Evolutionary conservation across 2,113 vertebrate species (phyloP).

Genomic region (Nerophis lumbriciformis): DNA sequence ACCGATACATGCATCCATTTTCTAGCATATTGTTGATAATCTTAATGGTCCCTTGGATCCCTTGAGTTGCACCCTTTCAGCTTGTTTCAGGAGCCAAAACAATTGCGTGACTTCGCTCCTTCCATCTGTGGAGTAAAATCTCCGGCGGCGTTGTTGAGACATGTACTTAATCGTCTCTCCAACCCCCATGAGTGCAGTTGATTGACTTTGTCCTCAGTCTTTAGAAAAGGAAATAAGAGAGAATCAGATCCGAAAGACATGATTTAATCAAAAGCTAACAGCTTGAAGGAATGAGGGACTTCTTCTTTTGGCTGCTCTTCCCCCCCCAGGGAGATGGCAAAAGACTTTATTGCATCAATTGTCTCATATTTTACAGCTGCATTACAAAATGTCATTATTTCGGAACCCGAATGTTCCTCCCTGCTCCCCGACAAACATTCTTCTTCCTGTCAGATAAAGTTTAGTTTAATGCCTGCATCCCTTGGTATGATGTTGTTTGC

Average conservation of each 20-base stretch:
- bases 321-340: constrained; percentile 36
- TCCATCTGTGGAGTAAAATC: constrained; percentile 1
- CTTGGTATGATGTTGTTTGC: constrained; percentile 50
- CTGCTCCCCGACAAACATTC: constrained; percentile 5
- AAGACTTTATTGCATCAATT: neutral
- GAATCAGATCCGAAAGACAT: constrained; percentile 30
- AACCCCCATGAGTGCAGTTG: constrained; percentile 42
- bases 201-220: constrained; percentile 21
- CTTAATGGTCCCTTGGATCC: too few species aligned
- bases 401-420: neutral
- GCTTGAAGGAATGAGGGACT: constrained; percentile 33
- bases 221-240: constrained; percentile 16
- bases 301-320: constrained; percentile 27
- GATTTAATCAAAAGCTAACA: constrained; percentile 46
- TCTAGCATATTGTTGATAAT: too few species aligned
- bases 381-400: constrained; percentile 3
- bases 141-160: neutral
- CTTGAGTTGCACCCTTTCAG: too few species aligned
- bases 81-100: neutral
- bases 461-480: constrained; percentile 42
- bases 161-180: constrained; percentile 23
- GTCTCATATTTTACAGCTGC: neutral
- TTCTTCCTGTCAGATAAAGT: constrained; percentile 39
- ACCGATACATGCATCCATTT: too few species aligned
- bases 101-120: neutral